Percentiles rank a stretch among this genome's conserved stretches.
phyloP scores from a whole-genome alignment of 2,797 vertebrate genomes.

The Bryconaethiops microstoma region DNA sequence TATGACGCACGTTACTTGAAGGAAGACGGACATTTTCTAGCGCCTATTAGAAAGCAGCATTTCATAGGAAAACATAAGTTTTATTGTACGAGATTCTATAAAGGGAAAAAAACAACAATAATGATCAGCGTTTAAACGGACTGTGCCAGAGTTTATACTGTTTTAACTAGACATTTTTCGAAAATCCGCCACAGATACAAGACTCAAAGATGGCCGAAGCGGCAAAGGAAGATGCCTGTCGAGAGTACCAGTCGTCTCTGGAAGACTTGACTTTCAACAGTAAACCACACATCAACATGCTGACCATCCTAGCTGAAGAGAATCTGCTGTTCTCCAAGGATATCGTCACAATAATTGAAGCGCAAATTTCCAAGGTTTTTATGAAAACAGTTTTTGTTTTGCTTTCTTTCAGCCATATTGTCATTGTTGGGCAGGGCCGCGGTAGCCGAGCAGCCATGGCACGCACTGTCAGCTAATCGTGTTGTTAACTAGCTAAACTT shows the following conservation, averaged over 20 bases:
- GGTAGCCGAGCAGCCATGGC: background rate
- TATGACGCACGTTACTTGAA: constrained; percentile 82
- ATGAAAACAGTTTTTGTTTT: constrained; percentile 77
- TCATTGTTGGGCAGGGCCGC: too few relatives aligned
- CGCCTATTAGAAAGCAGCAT: constrained; percentile 32
- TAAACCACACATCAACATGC: constrained; percentile 99
- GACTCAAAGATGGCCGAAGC: constrained; percentile 78
- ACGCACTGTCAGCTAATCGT: background rate
- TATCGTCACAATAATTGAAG: constrained; percentile 99
- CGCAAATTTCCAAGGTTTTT: constrained; percentile 99
- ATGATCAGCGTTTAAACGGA: constrained; percentile 69
- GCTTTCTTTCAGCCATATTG: constrained; percentile 52
- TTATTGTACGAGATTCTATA: background rate
- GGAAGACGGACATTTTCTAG: constrained; percentile 89
- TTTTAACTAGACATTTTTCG: constrained; percentile 53
- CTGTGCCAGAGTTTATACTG: constrained; percentile 64
- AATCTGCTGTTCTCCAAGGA: constrained; percentile 98
- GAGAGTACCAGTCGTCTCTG: constrained; percentile 95
- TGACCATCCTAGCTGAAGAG: constrained; percentile 99
- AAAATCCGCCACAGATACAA: constrained; percentile 59
- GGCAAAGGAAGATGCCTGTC: constrained; percentile 90
- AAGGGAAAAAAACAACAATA: background rate
- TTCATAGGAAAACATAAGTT: constrained; percentile 1
- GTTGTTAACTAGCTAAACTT: too few relatives aligned
- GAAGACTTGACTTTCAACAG: constrained; percentile 99